Percentiles rank a stretch among this genome's conserved stretches.
Conservation (phyloP, 2,888 invertebrate genomes). For the Nephrotoma flavescens region DNA sequence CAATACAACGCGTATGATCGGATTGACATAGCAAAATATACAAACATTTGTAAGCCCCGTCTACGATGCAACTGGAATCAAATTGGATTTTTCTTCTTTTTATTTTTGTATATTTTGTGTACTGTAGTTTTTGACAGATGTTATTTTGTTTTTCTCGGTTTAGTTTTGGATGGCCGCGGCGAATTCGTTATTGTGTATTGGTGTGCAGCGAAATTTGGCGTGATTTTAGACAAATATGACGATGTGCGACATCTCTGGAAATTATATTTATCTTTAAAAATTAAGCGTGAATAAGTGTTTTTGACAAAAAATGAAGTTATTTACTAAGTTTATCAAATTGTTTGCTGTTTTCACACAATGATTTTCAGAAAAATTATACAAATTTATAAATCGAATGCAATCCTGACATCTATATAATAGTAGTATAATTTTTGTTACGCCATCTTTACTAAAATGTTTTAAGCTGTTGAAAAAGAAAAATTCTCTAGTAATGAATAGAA, state of each 20-base stretch:
- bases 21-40: not conserved
- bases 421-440: no score
- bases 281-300: no score
- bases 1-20: not conserved
- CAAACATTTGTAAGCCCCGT: not conserved
- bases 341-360: no score
- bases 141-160: not conserved
- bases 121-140: not conserved
- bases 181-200: not conserved
- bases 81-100: not conserved
- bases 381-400: no score
- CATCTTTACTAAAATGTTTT: no score
- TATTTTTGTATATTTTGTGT: not conserved
- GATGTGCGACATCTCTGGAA: not conserved
- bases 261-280: no score
- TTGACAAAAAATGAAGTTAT: no score
- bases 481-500: no score
- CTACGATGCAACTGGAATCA: not conserved
- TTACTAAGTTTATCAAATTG: no score
- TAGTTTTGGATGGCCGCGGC: not conserved
- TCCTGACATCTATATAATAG: no score
- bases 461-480: no score
- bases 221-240: not conserved
- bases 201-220: not conserved
- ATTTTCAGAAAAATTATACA: no score